These are phyloP conservation scores for Popillia japonica DNA, from an alignment of 1,140 invertebrate genomes.

Conservation along the genomic window DNA sequence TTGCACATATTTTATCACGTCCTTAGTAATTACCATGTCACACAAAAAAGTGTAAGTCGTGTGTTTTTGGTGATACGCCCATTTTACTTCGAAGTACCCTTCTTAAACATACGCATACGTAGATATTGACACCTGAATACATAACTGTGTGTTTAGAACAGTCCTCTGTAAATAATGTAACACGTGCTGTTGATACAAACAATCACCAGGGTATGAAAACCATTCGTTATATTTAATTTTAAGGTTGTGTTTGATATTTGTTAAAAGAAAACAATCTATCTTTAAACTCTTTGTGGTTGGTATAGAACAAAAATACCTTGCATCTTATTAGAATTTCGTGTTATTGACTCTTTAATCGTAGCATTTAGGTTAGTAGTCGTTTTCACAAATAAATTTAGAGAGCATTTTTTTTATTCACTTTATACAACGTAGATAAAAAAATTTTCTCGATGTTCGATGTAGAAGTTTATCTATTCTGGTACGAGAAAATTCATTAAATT, in stretches of 20 bases:
- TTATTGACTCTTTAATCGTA: too few species aligned
- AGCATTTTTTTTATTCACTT: too few species aligned
- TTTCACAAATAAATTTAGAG: too few species aligned
- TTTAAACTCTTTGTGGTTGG: too few species aligned
- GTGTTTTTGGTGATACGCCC: background rate
- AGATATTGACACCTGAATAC: conserved; percentile 19
- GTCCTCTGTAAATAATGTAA: conserved; percentile 22
- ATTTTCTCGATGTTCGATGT: too few species aligned
- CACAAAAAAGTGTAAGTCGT: background rate
- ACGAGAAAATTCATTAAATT: too few species aligned
- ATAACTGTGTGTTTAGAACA: background rate
- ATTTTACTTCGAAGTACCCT: background rate
- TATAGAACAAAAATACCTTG: too few species aligned
- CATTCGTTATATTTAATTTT: background rate
- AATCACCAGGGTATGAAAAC: background rate
- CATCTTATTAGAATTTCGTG: too few species aligned
- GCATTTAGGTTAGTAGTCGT: too few species aligned
- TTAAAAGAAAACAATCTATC: conserved; percentile 10
- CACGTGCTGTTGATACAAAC: background rate
- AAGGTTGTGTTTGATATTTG: background rate
- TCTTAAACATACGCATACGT: conserved; percentile 15
- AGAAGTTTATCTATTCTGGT: too few species aligned
- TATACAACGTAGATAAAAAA: too few species aligned
- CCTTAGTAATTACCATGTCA: conserved; percentile 5
- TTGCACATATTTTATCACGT: conserved; percentile 3